Percentiles rank a stretch among this genome's conserved stretches.
Conservation (phyloP, 2,797 vertebrate species). For the Mus caroli region DNA sequence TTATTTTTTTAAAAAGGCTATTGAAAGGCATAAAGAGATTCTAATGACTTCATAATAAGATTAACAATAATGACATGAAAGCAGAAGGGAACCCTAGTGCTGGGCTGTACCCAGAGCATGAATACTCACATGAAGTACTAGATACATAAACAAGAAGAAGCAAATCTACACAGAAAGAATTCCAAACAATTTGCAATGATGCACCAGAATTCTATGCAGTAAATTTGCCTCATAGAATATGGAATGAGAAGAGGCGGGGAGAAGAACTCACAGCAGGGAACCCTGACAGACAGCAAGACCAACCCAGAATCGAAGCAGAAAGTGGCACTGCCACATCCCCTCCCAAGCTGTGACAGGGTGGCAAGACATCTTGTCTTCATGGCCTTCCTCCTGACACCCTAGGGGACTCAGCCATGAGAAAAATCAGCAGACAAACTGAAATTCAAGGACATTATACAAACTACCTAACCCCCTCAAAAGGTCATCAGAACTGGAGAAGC, state of each 20-base stretch:
- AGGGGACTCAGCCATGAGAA: neutral
- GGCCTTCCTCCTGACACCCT: neutral
- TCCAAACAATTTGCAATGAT: neutral
- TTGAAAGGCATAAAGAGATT: neutral
- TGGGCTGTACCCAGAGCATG: neutral
- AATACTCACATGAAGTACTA: neutral
- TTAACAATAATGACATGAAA: neutral
- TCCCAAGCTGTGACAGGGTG: neutral
- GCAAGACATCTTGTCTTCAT: neutral
- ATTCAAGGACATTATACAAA: neutral
- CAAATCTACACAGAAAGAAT: neutral
- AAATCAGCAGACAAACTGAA: slow-evolving; percentile 11
- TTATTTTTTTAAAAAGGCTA: neutral
- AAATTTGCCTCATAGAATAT: neutral
- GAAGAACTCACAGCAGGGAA: neutral
- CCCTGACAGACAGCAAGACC: neutral
- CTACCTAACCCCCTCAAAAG: neutral
- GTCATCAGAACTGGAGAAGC: neutral
- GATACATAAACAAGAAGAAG: neutral
- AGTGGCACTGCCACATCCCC: rapidly evolving
- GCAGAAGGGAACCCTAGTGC: neutral
- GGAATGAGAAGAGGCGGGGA: neutral
- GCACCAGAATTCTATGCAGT: neutral
- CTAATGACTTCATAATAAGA: neutral
- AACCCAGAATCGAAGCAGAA: neutral